Evolutionary conservation across 2,113 vertebrate species (phyloP), one percentile per base, ranked within the genome.

Genomic region (Pardalotus punctatus): DNA sequence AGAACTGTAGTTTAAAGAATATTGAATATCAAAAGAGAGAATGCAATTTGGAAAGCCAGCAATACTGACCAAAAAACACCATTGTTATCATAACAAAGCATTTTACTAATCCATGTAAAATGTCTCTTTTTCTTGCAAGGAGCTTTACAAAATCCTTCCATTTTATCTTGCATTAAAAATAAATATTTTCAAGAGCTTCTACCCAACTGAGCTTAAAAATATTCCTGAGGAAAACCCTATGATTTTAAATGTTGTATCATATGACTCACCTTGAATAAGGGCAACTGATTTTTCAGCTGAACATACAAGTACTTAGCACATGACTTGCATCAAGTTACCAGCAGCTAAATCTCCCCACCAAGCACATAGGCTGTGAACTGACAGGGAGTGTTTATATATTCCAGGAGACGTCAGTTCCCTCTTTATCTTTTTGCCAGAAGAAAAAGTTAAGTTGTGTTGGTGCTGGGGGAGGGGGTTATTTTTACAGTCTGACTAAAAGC

Each of bases 231-330:
- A 96, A 95, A 94, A 21, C 7, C 5, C n/a, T 67, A 28, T 61
- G 53, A 82, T 77, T 90, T 93, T 48, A 93, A 83, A 58, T 1
- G 2, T 47, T 64, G 13, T 62, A 69, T 65, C 42, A 12, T 81
- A 86, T 51, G 60, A 95, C 98, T 98, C 97, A 98, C 98, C 98
- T 97, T 94, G 56, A 82, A 64, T 74, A 86, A 50, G 38, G 92
- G 81, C 73, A 73, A 90, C 38, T 77, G 42, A 69, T 53, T 90
- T 95, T 95, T 94, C 91, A 87, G 81, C 87, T 92, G 84, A 93
- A 50, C 43, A 43, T 53, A 79, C 74, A 80, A 94, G 69, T 22
- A 56, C 93, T 93, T 56, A 97, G 83, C 65, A 93, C 78, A 96
- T 66, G 86, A 69, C 94, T 91, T 86, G 91, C 90, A 95, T 93